These are phyloP conservation scores for Dendropsophus ebraccatus DNA, from an alignment of 2,113 vertebrate species.

Conservation along the genomic window DNA sequence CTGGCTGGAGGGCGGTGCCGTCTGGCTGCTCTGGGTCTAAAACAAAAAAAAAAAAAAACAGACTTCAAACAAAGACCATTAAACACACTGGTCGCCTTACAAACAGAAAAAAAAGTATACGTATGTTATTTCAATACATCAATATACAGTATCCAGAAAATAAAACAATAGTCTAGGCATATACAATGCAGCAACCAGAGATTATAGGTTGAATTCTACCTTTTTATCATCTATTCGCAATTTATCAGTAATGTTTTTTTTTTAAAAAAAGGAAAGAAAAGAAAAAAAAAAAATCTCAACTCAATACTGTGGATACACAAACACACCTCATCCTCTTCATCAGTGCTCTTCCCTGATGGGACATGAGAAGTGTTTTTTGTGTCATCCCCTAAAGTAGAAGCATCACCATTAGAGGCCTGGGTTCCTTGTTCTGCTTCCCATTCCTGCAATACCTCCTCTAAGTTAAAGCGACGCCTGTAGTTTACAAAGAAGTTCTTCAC, in stretches of 20 bases:
- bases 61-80: conserved; percentile 48
- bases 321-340: conserved; percentile 97
- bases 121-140: conserved; percentile 43
- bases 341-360: conserved; percentile 94
- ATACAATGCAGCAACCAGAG: neutral
- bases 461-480: conserved; percentile 98
- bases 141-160: conserved; percentile 55
- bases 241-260: neutral
- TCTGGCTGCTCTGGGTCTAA: conserved; percentile 81
- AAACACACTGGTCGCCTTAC: conserved; percentile 65
- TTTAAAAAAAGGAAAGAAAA: neutral
- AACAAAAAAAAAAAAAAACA: conserved; percentile 61
- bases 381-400: conserved; percentile 89
- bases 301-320: conserved; percentile 72
- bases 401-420: conserved; percentile 89
- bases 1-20: conserved; percentile 82
- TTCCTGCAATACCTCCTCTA: conserved; percentile 99
- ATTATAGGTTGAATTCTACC: conserved; percentile 27
- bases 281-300: conserved; percentile 64
- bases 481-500: conserved; percentile 99
- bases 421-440: conserved; percentile 99
- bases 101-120: conserved; percentile 57
- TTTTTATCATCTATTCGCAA: conserved; percentile 25
- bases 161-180: neutral
- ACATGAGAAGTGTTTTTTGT: conserved; percentile 91